Conservation (phyloP, 2,888 invertebrate genomes). For the Zele albiditarsus region DNA sequence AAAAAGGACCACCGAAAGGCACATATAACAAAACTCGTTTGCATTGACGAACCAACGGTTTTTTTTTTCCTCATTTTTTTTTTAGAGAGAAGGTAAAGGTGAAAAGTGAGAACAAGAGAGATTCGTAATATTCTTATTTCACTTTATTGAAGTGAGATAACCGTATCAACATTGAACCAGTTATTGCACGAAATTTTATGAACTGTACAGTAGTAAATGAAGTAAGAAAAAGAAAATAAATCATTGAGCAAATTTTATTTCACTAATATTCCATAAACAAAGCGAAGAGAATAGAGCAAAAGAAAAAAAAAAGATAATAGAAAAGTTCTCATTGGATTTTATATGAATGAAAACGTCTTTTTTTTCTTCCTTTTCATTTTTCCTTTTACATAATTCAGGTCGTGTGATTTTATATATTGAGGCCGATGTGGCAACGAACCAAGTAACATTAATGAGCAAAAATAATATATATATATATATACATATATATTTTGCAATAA, state of each 20-base stretch:
- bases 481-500: constrained; percentile 14
- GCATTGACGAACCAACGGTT: constrained; percentile 20
- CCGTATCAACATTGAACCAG: neutral
- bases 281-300: too few relatives aligned
- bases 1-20: neutral
- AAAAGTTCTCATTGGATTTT: neutral
- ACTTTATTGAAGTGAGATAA: neutral
- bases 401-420: constrained; percentile 20
- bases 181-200: neutral
- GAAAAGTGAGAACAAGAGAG: neutral
- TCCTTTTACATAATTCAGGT: constrained; percentile 15
- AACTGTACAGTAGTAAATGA: neutral
- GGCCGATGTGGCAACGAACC: constrained; percentile 24
- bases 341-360: neutral
- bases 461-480: neutral
- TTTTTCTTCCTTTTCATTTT: neutral
- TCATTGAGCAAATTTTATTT: too few relatives aligned
- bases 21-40: constrained; percentile 16
- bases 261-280: too few relatives aligned
- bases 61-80: constrained; percentile 28
- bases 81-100: neutral
- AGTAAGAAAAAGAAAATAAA: neutral
- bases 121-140: neutral
- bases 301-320: neutral
- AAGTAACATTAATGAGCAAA: constrained; percentile 15